Conservation (phyloP, 1,140 invertebrate species). For the Trachelipus rathkii region DNA sequence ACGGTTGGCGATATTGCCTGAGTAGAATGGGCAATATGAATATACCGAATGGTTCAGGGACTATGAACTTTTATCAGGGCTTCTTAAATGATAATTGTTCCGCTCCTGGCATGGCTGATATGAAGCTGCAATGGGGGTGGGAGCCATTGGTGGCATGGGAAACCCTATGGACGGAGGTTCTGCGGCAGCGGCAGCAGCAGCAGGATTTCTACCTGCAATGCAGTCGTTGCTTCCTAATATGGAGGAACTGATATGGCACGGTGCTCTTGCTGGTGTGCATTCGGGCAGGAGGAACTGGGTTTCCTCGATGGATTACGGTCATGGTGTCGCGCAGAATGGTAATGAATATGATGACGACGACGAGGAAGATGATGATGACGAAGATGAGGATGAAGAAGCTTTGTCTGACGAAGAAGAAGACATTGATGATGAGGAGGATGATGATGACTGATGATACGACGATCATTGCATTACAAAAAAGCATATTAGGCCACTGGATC, state of each 20-base stretch:
- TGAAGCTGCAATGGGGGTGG: constrained; percentile 21
- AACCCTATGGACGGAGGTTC: constrained; percentile 38
- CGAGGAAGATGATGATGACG: constrained; percentile 40
- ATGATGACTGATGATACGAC: constrained; percentile 34
- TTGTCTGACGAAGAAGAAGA: constrained; percentile 23
- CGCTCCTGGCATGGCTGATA: not conserved
- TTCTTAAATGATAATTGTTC: constrained; percentile 31
- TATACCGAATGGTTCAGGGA: constrained; percentile 39
- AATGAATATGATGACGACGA: constrained; percentile 41
- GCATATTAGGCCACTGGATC: constrained; percentile 29
- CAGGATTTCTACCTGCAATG: constrained; percentile 39
- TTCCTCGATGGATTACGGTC: constrained; percentile 38
- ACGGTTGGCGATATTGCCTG: constrained; percentile 25
- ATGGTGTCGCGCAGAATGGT: constrained; percentile 23
- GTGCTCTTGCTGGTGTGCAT: constrained; percentile 38
- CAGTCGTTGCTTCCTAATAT: constrained; percentile 42
- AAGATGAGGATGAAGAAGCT: constrained; percentile 39
- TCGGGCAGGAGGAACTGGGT: constrained; percentile 29
- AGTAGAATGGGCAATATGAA: constrained; percentile 35
- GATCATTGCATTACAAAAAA: not conserved
- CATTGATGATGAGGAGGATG: constrained; percentile 39
- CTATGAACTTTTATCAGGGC: constrained; percentile 43
- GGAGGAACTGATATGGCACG: constrained; percentile 32
- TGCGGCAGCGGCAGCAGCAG: constrained; percentile 34
- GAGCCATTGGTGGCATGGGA: constrained; percentile 36